Percentiles rank a stretch among this genome's conserved stretches.
Evolutionary conservation across 2,113 vertebrate species (phyloP).

Genomic region (Phycodurus eques): DNA sequence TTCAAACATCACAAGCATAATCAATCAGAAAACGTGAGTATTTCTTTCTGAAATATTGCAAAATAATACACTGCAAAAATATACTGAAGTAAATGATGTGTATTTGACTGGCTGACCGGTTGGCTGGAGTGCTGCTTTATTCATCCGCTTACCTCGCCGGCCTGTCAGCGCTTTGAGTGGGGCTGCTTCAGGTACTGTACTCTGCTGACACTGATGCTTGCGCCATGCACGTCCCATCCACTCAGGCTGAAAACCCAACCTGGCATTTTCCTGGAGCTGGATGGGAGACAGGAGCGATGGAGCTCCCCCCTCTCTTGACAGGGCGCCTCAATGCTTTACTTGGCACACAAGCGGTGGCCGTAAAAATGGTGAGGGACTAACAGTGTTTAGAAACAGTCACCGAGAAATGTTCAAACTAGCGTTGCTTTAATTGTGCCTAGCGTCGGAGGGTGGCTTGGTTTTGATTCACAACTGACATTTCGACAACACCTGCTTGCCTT

Average conservation of each 20-base stretch:
- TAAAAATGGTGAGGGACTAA: conserved; percentile 27
- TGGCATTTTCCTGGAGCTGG: conserved; percentile 62
- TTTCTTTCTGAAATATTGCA: neutral
- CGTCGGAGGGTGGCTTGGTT: neutral
- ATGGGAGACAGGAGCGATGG: conserved; percentile 29
- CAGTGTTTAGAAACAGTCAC: conserved; percentile 14
- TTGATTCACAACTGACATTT: neutral
- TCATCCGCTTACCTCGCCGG: conserved; percentile 41
- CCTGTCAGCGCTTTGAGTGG: conserved; percentile 57
- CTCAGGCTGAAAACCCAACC: conserved; percentile 70
- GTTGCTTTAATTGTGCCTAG: neutral
- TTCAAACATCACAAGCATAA: neutral
- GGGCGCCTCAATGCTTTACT: conserved; percentile 37
- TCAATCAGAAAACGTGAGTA: neutral
- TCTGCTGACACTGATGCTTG: conserved; percentile 64
- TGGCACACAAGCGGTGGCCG: conserved; percentile 30
- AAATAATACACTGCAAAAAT: neutral
- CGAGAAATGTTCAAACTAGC: neutral
- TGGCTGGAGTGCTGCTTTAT: conserved; percentile 30
- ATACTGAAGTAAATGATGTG: conserved; percentile 13
- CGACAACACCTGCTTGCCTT: neutral
- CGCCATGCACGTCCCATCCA: conserved; percentile 50
- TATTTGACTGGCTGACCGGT: conserved; percentile 20
- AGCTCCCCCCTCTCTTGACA: conserved; percentile 35
- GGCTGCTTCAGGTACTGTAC: conserved; percentile 52